Percentiles rank a stretch among this genome's conserved stretches.
Evolutionary conservation across 1,140 invertebrate species (phyloP).

Genomic region (Teleogryllus occipitalis): DNA sequence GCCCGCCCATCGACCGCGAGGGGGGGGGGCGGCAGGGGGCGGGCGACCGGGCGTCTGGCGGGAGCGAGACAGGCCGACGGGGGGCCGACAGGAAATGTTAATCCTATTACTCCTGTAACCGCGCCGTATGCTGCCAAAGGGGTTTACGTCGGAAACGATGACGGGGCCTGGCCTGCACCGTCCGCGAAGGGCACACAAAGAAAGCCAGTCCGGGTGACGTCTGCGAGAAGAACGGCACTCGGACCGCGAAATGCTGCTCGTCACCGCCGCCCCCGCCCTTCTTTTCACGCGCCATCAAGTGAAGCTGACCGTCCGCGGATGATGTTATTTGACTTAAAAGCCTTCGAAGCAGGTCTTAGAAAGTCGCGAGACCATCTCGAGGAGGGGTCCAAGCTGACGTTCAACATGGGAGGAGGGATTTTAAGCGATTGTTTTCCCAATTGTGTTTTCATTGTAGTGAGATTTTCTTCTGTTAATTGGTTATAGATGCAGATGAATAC

Average conservation of each 20-base stretch:
- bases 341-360: background rate
- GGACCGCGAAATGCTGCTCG: background rate
- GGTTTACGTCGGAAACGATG: background rate
- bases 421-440: no score
- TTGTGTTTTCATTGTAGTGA: no score
- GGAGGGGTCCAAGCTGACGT: no score
- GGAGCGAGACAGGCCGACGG: background rate
- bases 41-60: no score
- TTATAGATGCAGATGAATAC: no score
- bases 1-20: background rate
- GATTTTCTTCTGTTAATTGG: no score
- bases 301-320: background rate
- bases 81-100: background rate
- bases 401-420: no score
- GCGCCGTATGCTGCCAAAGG: background rate
- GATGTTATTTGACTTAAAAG: background rate
- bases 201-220: background rate
- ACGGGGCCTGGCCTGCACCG: no score
- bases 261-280: background rate
- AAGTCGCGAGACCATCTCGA: no score
- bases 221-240: background rate
- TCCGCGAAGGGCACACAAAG: background rate
- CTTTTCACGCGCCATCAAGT: background rate
- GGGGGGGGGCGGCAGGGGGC: no score
- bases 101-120: constrained; percentile 4